These are phyloP conservation scores for Herpailurus yagouaroundi DNA, from an alignment of 2,113 vertebrate species.

Conservation along the genomic window DNA sequence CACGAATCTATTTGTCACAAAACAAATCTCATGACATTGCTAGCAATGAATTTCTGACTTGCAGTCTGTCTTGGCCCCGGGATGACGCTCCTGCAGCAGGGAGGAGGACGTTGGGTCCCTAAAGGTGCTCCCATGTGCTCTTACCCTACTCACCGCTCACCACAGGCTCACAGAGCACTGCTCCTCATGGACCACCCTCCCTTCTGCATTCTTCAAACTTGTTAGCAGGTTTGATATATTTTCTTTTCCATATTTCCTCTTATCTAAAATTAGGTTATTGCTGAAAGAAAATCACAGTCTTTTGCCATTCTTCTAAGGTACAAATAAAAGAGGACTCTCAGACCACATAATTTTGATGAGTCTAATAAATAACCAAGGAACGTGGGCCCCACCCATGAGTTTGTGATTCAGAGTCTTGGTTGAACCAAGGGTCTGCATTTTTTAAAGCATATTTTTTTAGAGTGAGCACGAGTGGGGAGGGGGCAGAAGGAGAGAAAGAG, in stretches of 20 bases:
- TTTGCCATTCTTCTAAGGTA: neutral
- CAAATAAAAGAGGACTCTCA: neutral
- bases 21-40: no score
- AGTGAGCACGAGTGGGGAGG: no score
- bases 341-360: fast-evolving
- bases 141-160: no score
- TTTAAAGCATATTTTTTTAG: no score
- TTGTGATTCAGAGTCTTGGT: no score
- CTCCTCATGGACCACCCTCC: neutral
- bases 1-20: neutral
- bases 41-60: fast-evolving
- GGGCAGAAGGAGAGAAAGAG: no score
- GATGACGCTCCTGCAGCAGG: fast-evolving
- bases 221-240: neutral
- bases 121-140: fast-evolving
- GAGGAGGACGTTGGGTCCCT: neutral
- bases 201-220: neutral
- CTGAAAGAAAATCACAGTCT: neutral
- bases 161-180: fast-evolving
- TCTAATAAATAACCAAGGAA: fast-evolving
- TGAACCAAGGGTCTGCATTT: no score
- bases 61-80: fast-evolving
- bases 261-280: neutral
- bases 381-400: fast-evolving
- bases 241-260: neutral